A percentile compares a stretch with the other conserved stretches of the same genome.
These are phyloP conservation scores for Pantherophis alleghaniensis DNA, from an alignment of 2,797 vertebrate genomes.

Conservation along the genomic window DNA sequence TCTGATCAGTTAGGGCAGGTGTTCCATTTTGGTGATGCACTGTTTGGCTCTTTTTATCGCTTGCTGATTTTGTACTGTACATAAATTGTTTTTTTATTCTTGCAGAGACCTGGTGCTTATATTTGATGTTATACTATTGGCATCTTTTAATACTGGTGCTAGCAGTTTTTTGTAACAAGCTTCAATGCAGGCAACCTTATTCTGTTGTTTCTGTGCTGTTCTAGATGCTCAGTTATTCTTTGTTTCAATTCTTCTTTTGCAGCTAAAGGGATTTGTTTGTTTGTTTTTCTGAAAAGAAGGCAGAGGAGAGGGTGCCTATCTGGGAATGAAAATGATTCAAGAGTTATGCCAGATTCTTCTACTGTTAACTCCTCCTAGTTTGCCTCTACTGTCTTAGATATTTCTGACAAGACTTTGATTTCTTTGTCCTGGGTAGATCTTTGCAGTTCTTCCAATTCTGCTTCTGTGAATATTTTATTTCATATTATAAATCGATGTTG, in stretches of 20 bases:
- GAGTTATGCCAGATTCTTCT: neutral
- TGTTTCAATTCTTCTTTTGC: neutral
- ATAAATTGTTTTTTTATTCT: neutral
- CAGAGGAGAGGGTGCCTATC: neutral
- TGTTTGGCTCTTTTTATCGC: neutral
- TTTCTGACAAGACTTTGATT: neutral
- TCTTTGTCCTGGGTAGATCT: neutral
- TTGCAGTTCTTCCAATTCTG: neutral
- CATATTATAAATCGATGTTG: neutral
- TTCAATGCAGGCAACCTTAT: neutral
- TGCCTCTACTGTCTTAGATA: neutral
- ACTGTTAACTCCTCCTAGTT: neutral
- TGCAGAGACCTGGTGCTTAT: neutral
- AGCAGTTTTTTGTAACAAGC: neutral
- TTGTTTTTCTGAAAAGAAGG: neutral
- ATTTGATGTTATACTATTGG: neutral
- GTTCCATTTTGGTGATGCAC: neutral
- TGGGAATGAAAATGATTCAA: neutral
- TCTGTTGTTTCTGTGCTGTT: neutral
- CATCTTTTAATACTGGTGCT: neutral
- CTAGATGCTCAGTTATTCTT: neutral
- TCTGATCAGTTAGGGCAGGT: neutral
- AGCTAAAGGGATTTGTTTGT: no score
- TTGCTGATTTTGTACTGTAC: neutral
- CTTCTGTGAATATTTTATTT: neutral